A percentile compares a stretch with the other conserved stretches of the same genome.
These are phyloP conservation scores for Globia sparganii DNA, from an alignment of 2,888 invertebrate genomes.

Conservation along the genomic window DNA sequence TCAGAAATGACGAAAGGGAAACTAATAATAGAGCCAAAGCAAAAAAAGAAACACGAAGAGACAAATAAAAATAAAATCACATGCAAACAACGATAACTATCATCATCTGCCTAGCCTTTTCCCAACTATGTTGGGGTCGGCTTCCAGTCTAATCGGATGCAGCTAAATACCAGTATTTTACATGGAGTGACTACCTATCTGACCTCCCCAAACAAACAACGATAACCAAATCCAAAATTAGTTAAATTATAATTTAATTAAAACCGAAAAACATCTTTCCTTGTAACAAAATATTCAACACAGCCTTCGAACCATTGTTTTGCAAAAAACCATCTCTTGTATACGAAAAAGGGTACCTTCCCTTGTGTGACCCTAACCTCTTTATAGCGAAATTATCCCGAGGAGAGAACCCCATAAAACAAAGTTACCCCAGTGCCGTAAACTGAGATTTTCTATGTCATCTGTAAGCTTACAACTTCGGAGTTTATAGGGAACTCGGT, in stretches of 20 bases:
- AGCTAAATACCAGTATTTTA: too few species aligned
- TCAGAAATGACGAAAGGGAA: neutral
- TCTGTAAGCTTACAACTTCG: conserved; percentile 66
- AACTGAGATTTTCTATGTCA: conserved; percentile 71
- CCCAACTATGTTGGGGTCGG: too few species aligned
- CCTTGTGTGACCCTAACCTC: conserved; percentile 61
- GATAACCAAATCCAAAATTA: neutral
- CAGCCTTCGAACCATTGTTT: conserved; percentile 3
- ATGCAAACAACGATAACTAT: neutral
- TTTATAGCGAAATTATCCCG: conserved; percentile 69
- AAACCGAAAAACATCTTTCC: neutral
- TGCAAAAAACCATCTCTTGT: conserved; percentile 31
- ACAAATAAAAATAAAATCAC: neutral
- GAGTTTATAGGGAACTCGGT: conserved; percentile 58
- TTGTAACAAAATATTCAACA: neutral
- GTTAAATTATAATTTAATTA: neutral
- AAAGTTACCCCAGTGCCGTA: conserved; percentile 66
- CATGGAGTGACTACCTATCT: too few species aligned
- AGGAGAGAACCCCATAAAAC: conserved; percentile 69
- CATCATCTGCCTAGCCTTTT: too few species aligned
- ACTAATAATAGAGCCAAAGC: neutral
- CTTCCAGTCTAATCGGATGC: too few species aligned
- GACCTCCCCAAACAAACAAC: too few species aligned
- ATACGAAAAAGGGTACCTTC: conserved; percentile 55
- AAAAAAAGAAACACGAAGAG: too few species aligned